phyloP scores from a whole-genome alignment of 2,797 vertebrate species.

The Hoplostethus atlanticus region DNA sequence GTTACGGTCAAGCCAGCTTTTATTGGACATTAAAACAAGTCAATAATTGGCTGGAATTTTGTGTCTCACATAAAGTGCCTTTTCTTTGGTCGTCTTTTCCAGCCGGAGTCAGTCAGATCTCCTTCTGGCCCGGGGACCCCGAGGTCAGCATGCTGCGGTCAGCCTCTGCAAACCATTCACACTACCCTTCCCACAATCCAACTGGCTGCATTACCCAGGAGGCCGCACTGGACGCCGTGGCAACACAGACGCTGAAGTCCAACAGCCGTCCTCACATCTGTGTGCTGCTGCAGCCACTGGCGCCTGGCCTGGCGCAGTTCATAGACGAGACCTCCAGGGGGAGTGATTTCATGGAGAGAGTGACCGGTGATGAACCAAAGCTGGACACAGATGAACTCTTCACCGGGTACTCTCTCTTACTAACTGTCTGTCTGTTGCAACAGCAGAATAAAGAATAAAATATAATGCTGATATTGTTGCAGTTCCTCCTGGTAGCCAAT shows the following conservation, averaged over 20 bases:
- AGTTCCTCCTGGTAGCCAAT: too few relatives aligned
- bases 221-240: slow-evolving; percentile 89
- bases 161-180: background rate
- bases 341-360: slow-evolving; percentile 90
- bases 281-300: slow-evolving; percentile 89
- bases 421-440: background rate
- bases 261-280: slow-evolving; percentile 92
- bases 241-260: slow-evolving; percentile 92
- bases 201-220: slow-evolving; percentile 80
- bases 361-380: slow-evolving; percentile 77
- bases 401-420: slow-evolving; percentile 47
- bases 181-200: background rate
- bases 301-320: slow-evolving; percentile 88
- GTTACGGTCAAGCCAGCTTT: background rate
- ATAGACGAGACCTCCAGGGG: slow-evolving; percentile 89
- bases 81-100: slow-evolving; percentile 18
- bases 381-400: slow-evolving; percentile 82
- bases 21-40: background rate
- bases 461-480: too few relatives aligned
- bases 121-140: slow-evolving; percentile 96
- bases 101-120: slow-evolving; percentile 95
- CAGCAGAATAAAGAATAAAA: too few relatives aligned
- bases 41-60: background rate
- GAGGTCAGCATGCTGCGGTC: slow-evolving; percentile 90
- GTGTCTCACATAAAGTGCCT: background rate